Evolutionary conservation across 2,113 vertebrate genomes (phyloP), one percentile per base, ranked within the genome.

Genomic region (Chauna torquata): DNA sequence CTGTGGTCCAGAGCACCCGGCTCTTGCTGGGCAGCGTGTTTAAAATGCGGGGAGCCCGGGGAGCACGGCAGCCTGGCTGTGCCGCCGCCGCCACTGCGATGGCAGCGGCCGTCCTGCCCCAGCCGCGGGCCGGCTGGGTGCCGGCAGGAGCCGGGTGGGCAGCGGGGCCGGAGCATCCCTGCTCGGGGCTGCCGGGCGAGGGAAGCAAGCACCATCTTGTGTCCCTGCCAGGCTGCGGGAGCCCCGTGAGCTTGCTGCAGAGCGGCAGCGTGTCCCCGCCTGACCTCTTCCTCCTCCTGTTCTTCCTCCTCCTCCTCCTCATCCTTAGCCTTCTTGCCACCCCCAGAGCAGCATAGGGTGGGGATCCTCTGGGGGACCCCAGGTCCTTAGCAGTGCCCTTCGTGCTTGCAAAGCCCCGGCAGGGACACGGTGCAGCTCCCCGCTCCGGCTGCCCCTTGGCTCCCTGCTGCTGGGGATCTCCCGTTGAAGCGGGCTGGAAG

Each of bases 171-270:
- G 86, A 91, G 87, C 59, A 19, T 57, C 68, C 59, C 81, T 40
- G 71, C 91, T 76, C 8, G 15, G 89, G 40, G 93, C 89, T 88
- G 38, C 66, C 2, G 27, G 79, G 50, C 5, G 23, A 91, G 77
- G 74, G 91, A 83, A 84, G 78, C 81, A 86, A 94, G 90, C 92
- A 90, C 92, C 95, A 94, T 94, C 91, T 95, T 92, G 93, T 65
- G 89, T 92, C 87, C 96, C 96, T 95, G 94, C 94, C 96, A 94
- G 94, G 90, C 87, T 96, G 96, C 95, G 18, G 94, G 95, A 96
- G 84, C 91, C 94, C 86, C 74, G 23, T 81, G 69, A 96, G 89
- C 93, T 88, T 72, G 32, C 92, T 92, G 95, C 96, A 92, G 93
- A 96, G 91, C 65, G 1, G 86, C 94, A 82, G 83, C 34, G 3